Conservation (phyloP, 2,113 vertebrate species). For the Hippocampus comes region DNA sequence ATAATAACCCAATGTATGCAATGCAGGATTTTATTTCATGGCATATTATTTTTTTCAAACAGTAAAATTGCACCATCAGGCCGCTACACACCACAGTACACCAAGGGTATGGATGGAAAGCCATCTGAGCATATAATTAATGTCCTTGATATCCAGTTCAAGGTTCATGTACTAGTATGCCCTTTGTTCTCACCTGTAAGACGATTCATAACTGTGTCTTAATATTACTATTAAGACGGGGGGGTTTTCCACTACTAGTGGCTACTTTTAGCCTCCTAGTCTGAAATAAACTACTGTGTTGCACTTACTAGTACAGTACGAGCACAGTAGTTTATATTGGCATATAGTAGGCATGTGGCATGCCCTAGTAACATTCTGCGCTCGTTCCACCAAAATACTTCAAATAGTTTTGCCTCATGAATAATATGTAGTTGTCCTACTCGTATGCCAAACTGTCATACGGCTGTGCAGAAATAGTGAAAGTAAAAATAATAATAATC, state of each 20-base stretch:
- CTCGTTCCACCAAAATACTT: no score
- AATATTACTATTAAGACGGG: background rate
- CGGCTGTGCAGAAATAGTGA: no score
- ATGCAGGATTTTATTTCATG: no score
- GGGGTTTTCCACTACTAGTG: background rate
- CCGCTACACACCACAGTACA: background rate
- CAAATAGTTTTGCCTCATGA: no score
- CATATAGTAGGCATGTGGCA: background rate
- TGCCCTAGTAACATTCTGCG: background rate
- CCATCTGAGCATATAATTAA: background rate
- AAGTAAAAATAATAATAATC: no score
- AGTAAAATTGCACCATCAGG: background rate
- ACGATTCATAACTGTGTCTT: background rate
- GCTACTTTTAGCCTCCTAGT: background rate
- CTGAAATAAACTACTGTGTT: background rate
- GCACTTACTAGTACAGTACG: background rate
- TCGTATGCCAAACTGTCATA: no score
- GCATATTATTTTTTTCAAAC: background rate
- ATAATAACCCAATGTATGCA: background rate
- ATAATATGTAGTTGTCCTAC: no score
- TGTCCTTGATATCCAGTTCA: background rate
- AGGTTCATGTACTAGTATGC: background rate
- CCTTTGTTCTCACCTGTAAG: background rate
- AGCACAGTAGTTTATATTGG: background rate
- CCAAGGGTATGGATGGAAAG: slow-evolving; percentile 7